Evolutionary conservation across 2,797 vertebrate species (phyloP), one percentile per base, ranked within the genome.

Genomic region (Onychomys arenicola): DNA sequence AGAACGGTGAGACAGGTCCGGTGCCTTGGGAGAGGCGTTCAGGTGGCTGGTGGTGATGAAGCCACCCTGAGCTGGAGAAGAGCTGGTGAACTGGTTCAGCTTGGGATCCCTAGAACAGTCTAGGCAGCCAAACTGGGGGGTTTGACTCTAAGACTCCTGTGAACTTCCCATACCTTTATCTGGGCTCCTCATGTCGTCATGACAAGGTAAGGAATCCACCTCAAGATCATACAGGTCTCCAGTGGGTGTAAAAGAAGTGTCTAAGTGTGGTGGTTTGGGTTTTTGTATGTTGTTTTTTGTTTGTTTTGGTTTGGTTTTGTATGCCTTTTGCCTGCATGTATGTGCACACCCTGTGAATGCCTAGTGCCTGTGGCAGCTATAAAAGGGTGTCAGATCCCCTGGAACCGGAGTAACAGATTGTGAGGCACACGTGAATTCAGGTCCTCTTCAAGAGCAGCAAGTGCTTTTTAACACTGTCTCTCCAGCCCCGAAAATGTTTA

Each of bases 171-270:
- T 29, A 32, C 29, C 49, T 65, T 76, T 73, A n/a, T 67, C 25
- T 40, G 77, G 65, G 27, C 29, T 40, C 34, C 0, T 14, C 11
- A 21, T 4, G 21, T 25, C 5, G 0, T 57, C 13, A 0, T 75
- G 71, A 63, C 49, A 83, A 46, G 40, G 23, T 86, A 27, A 34
- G 34, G 37, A n/a, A 57, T 61, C 52, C 37, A 65, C 5, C n/a
- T 17, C 63, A 2, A 55, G 37, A 3, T 69, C 23, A 19, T 14
- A 40, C 55, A 19, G 13, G 5, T 67, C 4, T 52, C 57, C 63
- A 73, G 55, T 37, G 32, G 49, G 10, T 84, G n/a, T 3, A 11
- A 76, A 63, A 55, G 63, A 32, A 80, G n/a, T 17, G 11, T 43
- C 43, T 46, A 75, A 25, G 71, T 75, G 21, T 75, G 71, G 71